Conservation (phyloP, 1,140 invertebrate genomes). For the Thalassaphorura encarpata region DNA sequence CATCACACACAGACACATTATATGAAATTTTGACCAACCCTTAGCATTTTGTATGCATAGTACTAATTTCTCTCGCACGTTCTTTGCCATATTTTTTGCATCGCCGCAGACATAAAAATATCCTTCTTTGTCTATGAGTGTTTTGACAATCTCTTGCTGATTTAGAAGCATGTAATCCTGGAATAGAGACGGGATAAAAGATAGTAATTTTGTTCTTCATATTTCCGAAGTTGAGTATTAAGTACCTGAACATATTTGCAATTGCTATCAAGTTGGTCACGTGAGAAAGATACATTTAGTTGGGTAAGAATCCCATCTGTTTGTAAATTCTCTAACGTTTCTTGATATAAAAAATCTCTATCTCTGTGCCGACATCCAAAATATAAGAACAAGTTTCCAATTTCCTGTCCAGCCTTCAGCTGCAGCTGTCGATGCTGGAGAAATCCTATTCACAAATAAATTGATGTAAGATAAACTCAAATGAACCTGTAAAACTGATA, state of each 20-base stretch:
- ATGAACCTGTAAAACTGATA: not conserved
- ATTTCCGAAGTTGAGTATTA: not conserved
- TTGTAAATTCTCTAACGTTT: slow-evolving; percentile 48
- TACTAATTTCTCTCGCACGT: slow-evolving; percentile 51
- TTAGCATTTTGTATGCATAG: slow-evolving; percentile 43
- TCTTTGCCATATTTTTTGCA: slow-evolving; percentile 57
- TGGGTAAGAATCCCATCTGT: slow-evolving; percentile 43
- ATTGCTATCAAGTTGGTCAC: slow-evolving; percentile 39
- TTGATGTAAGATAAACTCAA: not conserved
- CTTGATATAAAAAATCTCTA: slow-evolving; percentile 51
- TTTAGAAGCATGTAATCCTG: slow-evolving; percentile 47
- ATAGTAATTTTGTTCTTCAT: not conserved
- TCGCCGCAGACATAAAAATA: slow-evolving; percentile 68
- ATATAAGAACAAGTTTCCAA: slow-evolving; percentile 51
- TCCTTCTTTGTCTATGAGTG: slow-evolving; percentile 47
- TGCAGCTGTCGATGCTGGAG: slow-evolving; percentile 44
- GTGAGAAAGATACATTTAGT: slow-evolving; percentile 54
- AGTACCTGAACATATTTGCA: slow-evolving; percentile 47
- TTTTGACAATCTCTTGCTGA: slow-evolving; percentile 44
- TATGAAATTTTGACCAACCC: slow-evolving; percentile 13
- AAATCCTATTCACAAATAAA: slow-evolving; percentile 40
- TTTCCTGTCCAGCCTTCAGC: slow-evolving; percentile 31
- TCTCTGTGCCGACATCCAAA: slow-evolving; percentile 60
- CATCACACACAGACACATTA: not conserved
- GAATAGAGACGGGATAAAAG: not conserved